Base-by-base conservation (phyloP, 1,140 invertebrate species). In the Bilobella aurantiaca region DNA sequence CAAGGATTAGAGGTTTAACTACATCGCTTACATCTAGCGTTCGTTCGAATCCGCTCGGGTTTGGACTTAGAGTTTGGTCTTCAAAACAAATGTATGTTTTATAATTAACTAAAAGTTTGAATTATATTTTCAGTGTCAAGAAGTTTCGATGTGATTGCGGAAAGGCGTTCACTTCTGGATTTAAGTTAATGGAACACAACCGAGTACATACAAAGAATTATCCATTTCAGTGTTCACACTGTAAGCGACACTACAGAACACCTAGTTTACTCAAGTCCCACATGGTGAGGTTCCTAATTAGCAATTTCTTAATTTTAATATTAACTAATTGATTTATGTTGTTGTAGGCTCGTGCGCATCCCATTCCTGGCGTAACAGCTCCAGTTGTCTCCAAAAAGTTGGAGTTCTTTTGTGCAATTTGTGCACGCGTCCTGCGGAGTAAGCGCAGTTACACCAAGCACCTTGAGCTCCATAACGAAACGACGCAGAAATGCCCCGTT, bases 371-470 rank as follows among this genome's bases (percentile, higher is more conserved):
- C 2, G 14, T 21, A 14, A 5, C 28, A 28, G 32, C 47, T 25
- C 57, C 31, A 57, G 21, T 53, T 2, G 53, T 32, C 3, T 28
- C 28, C 2, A 57, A 58, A 31, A 66, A 66, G 27, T 12, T 57
- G 25, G 65, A 66, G 27, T 56, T 62, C 1, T 65, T 27, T 25
- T 66, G 65, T 56, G 30, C 21, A 53, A 62, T 66, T 53, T 66
- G 65, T 53, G 29, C 46, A 32, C 65, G 65, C 21, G 31, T 66
- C 18, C 21, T 66, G 12, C 59, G 57, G 69, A 88, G 88, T 28
- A 85, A 86, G 74, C 88, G 87, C 59, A 90, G 90, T 76, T 81
- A 91, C 47, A 82, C 82, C 0, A 91, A 89, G 88, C 90, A 93
- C 76, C 85, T 87, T 72, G 89, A 91, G 76, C 89, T 85, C 0